These are phyloP conservation scores for Mus spretus DNA, from an alignment of 2,797 vertebrate genomes.

Conservation along the genomic window DNA sequence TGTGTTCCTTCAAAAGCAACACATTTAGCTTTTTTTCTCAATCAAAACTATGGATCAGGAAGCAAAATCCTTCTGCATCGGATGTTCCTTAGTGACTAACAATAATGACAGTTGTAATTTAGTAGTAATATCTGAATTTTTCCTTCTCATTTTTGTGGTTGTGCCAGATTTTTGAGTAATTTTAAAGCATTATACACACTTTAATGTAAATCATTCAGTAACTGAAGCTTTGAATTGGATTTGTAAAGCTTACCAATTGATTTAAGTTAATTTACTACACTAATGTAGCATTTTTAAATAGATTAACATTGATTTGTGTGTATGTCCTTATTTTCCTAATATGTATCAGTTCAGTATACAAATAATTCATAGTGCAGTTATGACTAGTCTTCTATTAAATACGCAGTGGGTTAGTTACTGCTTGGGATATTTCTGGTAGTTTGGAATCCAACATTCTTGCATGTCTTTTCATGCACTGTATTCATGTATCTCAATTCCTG, in stretches of 20 bases:
- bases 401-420: neutral
- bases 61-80: neutral
- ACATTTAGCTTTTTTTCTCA: neutral
- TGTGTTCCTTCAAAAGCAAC: neutral
- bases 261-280: neutral
- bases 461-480: neutral
- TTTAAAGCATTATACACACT: neutral
- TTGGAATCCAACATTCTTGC: neutral
- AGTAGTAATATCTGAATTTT: neutral
- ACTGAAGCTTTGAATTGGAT: conserved; percentile 4
- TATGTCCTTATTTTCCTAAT: neutral
- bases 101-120: neutral
- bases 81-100: neutral
- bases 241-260: neutral
- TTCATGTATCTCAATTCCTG: neutral
- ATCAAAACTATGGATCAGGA: neutral
- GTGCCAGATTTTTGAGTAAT: neutral
- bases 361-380: neutral
- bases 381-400: neutral
- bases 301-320: too few species aligned
- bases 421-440: neutral
- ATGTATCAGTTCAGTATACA: neutral
- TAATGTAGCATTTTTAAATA: neutral
- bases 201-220: neutral
- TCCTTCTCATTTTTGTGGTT: neutral